These are phyloP conservation scores for Stratiomys singularior DNA, from an alignment of 2,888 invertebrate species.

Conservation along the genomic window DNA sequence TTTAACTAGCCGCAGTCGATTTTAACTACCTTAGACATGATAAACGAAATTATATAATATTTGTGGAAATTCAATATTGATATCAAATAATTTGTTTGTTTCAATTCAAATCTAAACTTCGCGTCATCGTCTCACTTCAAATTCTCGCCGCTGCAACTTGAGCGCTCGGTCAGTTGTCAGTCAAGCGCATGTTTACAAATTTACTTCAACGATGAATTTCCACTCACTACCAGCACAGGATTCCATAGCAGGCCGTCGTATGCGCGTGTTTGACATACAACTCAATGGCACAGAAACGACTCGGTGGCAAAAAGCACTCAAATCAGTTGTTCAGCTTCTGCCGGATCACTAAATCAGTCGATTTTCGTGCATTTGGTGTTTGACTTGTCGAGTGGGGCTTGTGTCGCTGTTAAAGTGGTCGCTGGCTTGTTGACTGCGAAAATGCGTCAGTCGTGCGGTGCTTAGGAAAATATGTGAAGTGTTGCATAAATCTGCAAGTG, in stretches of 20 bases:
- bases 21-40: no score
- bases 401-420: background rate
- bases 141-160: background rate
- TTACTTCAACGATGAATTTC: background rate
- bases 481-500: background rate
- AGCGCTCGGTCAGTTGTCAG: background rate
- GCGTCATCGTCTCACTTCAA: background rate
- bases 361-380: background rate
- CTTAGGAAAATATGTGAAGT: background rate
- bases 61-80: no score
- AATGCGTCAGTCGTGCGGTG: background rate
- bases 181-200: slow-evolving; percentile 36
- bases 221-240: background rate
- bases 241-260: no score
- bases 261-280: no score
- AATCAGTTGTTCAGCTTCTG: slow-evolving; percentile 23
- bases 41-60: no score
- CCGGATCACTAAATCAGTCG: background rate
- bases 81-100: no score
- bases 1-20: no score
- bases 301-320: background rate
- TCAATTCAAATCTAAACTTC: background rate
- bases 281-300: no score
- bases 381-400: no score
- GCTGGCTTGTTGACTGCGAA: background rate